Evolutionary conservation across 2,888 invertebrate species (phyloP).

Genomic region (Acrocyrtus sp.): DNA sequence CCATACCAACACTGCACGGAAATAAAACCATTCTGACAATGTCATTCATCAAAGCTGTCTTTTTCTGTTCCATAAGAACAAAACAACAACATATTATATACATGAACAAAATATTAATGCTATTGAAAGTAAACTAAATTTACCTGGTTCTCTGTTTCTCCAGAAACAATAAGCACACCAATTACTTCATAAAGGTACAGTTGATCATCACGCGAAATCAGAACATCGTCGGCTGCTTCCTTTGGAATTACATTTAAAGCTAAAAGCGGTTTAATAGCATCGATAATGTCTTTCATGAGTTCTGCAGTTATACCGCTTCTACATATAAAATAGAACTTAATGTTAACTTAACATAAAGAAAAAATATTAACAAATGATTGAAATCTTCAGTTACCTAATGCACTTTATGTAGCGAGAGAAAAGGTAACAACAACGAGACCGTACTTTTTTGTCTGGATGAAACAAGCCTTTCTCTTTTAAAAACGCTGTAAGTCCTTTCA

Average conservation of each 20-base stretch:
- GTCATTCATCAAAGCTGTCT: conserved; percentile 26
- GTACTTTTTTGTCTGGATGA: conserved; percentile 67
- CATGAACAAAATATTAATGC: conserved; percentile 2
- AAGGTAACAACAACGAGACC: conserved; percentile 70
- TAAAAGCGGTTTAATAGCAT: conserved; percentile 69
- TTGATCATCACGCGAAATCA: conserved; percentile 70
- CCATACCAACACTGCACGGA: conserved; percentile 33
- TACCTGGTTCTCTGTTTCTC: conserved; percentile 68
- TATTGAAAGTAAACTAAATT: conserved; percentile 3
- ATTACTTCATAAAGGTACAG: conserved; percentile 72
- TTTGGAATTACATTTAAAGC: conserved; percentile 67
- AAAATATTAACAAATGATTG: neutral
- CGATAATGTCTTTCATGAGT: conserved; percentile 68
- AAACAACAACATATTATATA: too few species aligned
- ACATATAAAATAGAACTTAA: conserved; percentile 9
- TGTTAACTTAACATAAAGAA: neutral
- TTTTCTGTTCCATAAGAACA: conserved; percentile 16
- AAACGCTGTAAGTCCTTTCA: conserved; percentile 68
- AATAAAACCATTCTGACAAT: conserved; percentile 31
- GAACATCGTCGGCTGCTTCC: conserved; percentile 61
- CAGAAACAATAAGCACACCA: conserved; percentile 70
- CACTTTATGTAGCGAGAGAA: conserved; percentile 71
- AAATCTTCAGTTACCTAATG: conserved; percentile 66
- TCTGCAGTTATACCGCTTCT: conserved; percentile 56
- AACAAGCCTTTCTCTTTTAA: conserved; percentile 69